Percentiles rank a stretch among this genome's conserved stretches.
These are phyloP conservation scores for Styela clava DNA, from an alignment of 23 tunicate species.

Conservation along the genomic window DNA sequence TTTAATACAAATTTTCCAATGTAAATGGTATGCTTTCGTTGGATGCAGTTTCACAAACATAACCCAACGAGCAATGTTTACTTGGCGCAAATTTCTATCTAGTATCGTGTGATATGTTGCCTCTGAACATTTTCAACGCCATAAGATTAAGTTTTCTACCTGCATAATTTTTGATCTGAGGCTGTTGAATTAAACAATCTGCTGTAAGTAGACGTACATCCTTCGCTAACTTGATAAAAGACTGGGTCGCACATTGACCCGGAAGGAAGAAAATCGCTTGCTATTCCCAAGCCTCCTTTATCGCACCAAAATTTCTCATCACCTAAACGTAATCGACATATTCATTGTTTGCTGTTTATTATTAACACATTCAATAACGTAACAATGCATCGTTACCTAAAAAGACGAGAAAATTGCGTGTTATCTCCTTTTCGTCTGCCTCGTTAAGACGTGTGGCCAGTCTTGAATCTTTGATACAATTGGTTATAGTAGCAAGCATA, in stretches of 20 bases:
- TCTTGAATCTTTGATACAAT: slow-evolving; percentile 5
- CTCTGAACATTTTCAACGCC: no score
- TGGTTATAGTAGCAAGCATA: slow-evolving; percentile 2
- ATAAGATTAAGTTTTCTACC: not conserved
- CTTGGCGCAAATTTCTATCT: no score
- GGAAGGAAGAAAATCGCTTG: slow-evolving; percentile 20
- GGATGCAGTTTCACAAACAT: no score
- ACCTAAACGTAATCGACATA: not conserved
- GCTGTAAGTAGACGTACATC: slow-evolving; percentile 11
- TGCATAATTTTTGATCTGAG: slow-evolving; percentile 12
- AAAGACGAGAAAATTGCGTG: slow-evolving; percentile 14
- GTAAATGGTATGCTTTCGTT: no score
- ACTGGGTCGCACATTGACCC: slow-evolving; percentile 19
- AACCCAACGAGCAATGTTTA: no score
- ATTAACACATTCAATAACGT: not conserved
- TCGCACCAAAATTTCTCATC: slow-evolving; percentile 24
- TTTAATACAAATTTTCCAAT: no score
- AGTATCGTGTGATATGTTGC: no score
- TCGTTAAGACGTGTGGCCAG: not conserved
- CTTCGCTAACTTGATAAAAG: slow-evolving; percentile 7
- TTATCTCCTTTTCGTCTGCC: not conserved
- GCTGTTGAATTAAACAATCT: slow-evolving; percentile 11
- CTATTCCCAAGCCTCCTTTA: slow-evolving; percentile 24
- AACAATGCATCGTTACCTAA: slow-evolving; percentile 2
- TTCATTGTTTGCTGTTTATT: no score